These are phyloP conservation scores for Sakesphorus luctuosus DNA, from an alignment of 2,113 vertebrate genomes.

Conservation along the genomic window DNA sequence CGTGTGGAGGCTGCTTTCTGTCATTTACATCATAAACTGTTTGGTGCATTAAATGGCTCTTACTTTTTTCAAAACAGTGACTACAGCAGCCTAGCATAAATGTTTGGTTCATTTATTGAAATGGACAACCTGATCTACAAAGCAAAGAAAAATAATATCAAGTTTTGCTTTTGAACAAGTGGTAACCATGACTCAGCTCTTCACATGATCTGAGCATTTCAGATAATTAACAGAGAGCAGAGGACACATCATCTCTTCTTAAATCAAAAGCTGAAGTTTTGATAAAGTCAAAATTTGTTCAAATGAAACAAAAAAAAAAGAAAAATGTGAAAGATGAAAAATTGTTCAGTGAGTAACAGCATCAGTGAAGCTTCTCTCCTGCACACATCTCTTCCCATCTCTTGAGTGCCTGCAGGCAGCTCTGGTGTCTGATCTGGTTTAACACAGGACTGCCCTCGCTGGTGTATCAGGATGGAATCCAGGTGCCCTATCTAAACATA, in stretches of 20 bases:
- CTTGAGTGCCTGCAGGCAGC: neutral
- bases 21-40: neutral
- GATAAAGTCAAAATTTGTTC: neutral
- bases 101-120: neutral
- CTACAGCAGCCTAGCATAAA: neutral
- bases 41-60: neutral
- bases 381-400: neutral
- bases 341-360: neutral
- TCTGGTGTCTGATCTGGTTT: neutral
- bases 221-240: neutral
- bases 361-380: neutral
- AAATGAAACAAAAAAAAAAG: no score
- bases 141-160: neutral
- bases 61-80: neutral
- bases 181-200: neutral
- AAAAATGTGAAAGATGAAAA: no score
- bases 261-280: neutral
- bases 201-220: neutral
- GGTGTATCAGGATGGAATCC: neutral
- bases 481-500: neutral
- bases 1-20: neutral
- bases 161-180: neutral
- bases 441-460: neutral
- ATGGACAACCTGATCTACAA: neutral
- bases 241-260: neutral